Evolutionary conservation across 1,140 invertebrate species (phyloP).

Genomic region (Monomorium pharaonis): DNA sequence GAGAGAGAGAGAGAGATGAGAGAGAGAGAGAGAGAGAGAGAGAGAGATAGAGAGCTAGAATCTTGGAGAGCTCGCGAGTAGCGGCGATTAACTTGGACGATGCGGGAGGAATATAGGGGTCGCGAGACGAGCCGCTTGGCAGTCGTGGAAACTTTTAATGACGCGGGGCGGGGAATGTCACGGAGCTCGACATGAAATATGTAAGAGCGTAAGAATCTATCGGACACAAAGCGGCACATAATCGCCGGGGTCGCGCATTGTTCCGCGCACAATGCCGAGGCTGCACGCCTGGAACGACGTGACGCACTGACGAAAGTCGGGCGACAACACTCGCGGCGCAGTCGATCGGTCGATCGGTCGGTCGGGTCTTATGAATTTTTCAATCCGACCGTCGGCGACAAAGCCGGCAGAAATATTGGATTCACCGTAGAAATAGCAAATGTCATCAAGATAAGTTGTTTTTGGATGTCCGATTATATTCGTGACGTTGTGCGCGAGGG

Average conservation of each 20-base stretch:
- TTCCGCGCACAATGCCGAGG: conserved; percentile 62
- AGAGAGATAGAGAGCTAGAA: no score
- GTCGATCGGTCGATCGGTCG: conserved; percentile 19
- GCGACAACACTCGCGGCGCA: conserved; percentile 19
- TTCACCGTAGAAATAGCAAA: conserved; percentile 13
- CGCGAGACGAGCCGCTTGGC: neutral
- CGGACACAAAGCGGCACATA: conserved; percentile 57
- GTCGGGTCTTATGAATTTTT: conserved; percentile 66
- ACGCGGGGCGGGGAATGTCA: conserved; percentile 29
- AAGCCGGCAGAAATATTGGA: conserved; percentile 30
- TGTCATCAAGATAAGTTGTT: conserved; percentile 38
- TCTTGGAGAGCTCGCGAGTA: neutral
- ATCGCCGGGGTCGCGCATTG: conserved; percentile 62
- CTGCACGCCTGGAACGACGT: conserved; percentile 53
- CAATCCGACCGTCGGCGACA: conserved; percentile 48
- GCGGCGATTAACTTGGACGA: conserved; percentile 47
- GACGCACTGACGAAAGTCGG: conserved; percentile 64
- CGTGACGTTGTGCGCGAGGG: neutral
- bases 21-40: no score
- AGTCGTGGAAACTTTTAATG: conserved; percentile 64
- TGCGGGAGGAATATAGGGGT: neutral
- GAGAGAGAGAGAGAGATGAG: no score
- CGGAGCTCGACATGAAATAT: conserved; percentile 64
- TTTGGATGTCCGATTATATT: neutral
- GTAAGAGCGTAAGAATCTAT: conserved; percentile 61